Base-by-base conservation (phyloP, 1,140 invertebrate genomes). In the Wiebesia pumilae region DNA sequence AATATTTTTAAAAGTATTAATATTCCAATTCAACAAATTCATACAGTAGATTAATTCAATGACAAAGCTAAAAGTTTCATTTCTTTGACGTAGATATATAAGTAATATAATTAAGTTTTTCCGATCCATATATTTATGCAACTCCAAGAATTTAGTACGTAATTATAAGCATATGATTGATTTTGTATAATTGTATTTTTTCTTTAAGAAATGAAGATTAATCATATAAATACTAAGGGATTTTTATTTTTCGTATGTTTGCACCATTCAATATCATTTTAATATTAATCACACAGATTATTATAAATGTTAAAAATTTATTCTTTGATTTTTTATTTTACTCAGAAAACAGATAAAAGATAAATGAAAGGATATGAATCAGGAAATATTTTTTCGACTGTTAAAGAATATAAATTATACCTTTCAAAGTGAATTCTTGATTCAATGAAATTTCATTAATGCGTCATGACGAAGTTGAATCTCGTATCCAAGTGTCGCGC, bases 391-490 rank as follows among this genome's bases (percentile, higher is more conserved):
- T 47, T 51, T 33, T 58, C 43, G 2, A 38, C 16, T 73, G 3
- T 73, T 24, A 27, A 82, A 38, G 43, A 81, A 81, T 67, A 9
- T 30, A 38, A 3, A 6, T n/a, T 82, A 51, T n/a, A 82, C 51
- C 62, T 35, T 16, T 47, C 2, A 14, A 47, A 83, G 30, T 54
- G 43, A 83, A 58, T 83, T 1, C 33, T 73, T n/a, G 9, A 83
- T 73, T 35, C 12, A 51, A 83, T 69, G 14, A 83, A 73, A 73
- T 47, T 82, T 51, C 58, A 67, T 67, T 67, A 7, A 40, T 40
- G 35, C 35, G 40, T 73, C 14, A 73, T 40, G 35, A 38, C 21
- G 14, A 35, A 12, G 33, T 33, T 19, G 30, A 73, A 73, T 27
- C 2, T 40, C 2, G 14, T 21, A 73, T 73, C 1, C 35, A 73